A percentile compares a stretch with the other conserved stretches of the same genome.
phyloP scores from a whole-genome alignment of 2,113 vertebrate genomes.

The Sylvietta virens region DNA sequence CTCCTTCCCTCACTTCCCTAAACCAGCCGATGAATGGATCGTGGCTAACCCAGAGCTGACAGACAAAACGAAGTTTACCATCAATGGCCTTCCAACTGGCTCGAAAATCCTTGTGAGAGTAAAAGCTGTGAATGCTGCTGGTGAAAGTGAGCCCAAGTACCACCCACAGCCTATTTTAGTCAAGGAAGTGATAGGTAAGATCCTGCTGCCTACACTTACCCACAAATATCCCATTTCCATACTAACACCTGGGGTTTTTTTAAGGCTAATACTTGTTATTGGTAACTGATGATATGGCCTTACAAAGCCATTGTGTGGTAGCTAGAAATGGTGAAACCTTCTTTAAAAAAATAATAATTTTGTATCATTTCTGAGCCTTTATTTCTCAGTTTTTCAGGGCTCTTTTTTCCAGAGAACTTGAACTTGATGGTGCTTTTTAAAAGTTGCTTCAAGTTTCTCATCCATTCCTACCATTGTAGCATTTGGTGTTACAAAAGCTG shows the following conservation, averaged over 20 bases:
- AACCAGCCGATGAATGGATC: conserved; percentile 86
- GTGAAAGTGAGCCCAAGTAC: conserved; percentile 82
- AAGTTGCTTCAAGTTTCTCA: neutral
- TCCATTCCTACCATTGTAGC: neutral
- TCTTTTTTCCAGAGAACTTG: neutral
- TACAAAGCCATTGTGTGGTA: neutral
- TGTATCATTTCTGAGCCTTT: neutral
- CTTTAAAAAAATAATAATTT: neutral
- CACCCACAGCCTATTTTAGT: conserved; percentile 89
- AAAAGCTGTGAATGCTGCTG: conserved; percentile 90
- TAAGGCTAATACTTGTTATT: neutral
- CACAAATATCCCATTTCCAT: neutral
- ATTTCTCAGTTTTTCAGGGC: neutral
- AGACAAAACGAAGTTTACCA: conserved; percentile 91
- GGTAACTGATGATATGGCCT: neutral
- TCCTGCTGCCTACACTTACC: neutral
- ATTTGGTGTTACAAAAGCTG: neutral
- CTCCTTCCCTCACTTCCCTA: neutral
- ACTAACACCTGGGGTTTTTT: accelerated
- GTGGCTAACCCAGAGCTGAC: conserved; percentile 84
- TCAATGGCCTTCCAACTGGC: conserved; percentile 82
- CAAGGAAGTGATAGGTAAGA: conserved; percentile 92
- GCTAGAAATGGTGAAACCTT: neutral
- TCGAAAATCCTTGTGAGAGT: conserved; percentile 88
- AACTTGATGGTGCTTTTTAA: neutral